Base-by-base conservation (phyloP, 2,113 vertebrate species). In the Mus pahari region DNA sequence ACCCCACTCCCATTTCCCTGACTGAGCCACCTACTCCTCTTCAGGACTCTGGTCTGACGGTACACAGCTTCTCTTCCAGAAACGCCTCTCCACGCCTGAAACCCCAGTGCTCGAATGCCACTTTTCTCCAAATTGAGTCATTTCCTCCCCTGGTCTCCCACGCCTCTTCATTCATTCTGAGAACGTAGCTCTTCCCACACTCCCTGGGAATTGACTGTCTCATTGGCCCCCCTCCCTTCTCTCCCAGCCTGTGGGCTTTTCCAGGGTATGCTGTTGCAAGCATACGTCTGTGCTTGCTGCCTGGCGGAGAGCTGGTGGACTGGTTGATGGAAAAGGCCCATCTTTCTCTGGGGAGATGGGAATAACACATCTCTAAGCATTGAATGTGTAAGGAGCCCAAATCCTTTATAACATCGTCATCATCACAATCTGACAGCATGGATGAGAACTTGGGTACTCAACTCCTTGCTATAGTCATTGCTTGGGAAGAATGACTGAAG, bases 61-160 rank as follows among this genome's bases (percentile, higher is more conserved):
- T 6, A 3, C 2, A 0, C 39, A 39, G 45, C 62, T 77, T 53
- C 58, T 90, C 71, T 96, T 94, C 92, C 58, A 1, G 62, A 93
- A 91, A 48, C 0, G 12, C 87, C 86, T 58, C 50, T 53, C 48
- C 7, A 45, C 58, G 36, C 64, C 89, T 95, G 11, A 33, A 90
- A 96, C 12, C 81, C 62, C 81, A 14, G 5, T 0, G 1, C 1
- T 70, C 1, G 75, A 42, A 68, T 16, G 66, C 60, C 58, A 28
- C n/a, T 91, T 92, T 92, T 89, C 92, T 96, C 92, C 93, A 31
- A 88, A 86, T 12, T 26, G 91, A 74, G 55, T 86, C 89, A 86
- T 89, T 91, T 95, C 93, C 86, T 89, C 71, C 71, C 66, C 45
- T 88, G 81, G 20, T 71, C 39, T 94, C 28, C 5, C 68, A 39